Base-by-base conservation (phyloP, 2,888 invertebrate genomes). In the Conchocele bisecta region DNA sequence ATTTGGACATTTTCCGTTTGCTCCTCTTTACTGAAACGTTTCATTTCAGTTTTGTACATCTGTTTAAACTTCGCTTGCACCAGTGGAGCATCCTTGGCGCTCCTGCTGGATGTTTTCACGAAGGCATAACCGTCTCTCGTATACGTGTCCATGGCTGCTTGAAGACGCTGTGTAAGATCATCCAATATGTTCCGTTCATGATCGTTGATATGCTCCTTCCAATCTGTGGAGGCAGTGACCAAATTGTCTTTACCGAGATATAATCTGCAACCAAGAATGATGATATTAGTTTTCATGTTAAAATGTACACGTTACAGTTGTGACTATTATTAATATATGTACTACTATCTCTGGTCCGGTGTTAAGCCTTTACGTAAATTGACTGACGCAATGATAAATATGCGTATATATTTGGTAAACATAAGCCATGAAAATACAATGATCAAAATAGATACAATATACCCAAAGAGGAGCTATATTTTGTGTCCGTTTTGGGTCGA, bases 11-110 rank as follows among this genome's bases (percentile, higher is more conserved):
- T 87, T 77, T 87, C 87, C 29, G 57, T 57, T 17, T 41, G n/a
- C 17, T 78, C 54, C 17, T 60, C 57, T 29, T 59, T 67, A 1
- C 66, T 42, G 37, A 64, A 68, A 51, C 61, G 59, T 13, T 56
- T 24, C 24, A 87, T 60, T 46, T 73, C 74, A 17, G 59, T 33
- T 2, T 26, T 46, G 39, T 85, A 86, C n/a, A 86, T 50, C 4
- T 78, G 33, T 67, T 79, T 79, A 33, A 87, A 84, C 7, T 75
- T 67, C 17, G 57, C 54, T 53, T 85, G 83, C 9, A 80, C 77
- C 48, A 86, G 53, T 3, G 86, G 86, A 1, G 86, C 84, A 65
- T 87, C 87, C 72, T 87, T 87, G 0, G 87, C 84, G 75, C 87
- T 87, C 35, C 87, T 68, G 42, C 83, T 81, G 3, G 87, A 87